Evolutionary conservation across 1,140 invertebrate genomes (phyloP), one percentile per base, ranked within the genome.

Genomic region (Tetranychus urticae): DNA sequence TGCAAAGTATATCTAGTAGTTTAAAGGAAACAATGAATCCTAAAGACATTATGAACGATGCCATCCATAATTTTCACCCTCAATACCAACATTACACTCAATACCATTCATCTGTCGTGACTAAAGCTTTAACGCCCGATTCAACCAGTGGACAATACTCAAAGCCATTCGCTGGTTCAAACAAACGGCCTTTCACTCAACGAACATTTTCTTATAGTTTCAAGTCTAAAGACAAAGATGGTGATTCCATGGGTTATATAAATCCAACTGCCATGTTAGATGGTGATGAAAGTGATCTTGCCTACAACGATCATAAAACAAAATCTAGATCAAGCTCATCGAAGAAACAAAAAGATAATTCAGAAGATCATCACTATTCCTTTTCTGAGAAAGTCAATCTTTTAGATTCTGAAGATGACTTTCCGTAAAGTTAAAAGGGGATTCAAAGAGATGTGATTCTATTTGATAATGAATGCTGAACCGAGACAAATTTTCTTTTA

Each of bases 11-110:
- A 72, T 96, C 90, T 34, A 91, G 86, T 73, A 97, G 91, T 74
- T 80, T 98, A 63, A 97, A 97, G 80, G 94, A 99, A 82, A 98
- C 94, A 5, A 98, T 99, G 88, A 99, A 99, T 78, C 94, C 94
- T 50, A 89, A 94, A 75, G 94, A 98, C 75, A 97, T 98, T 71
- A 97, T 99, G 92, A 96, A 92, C 69, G 94, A 99, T 77, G 94
- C 94, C 70, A 97, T 99, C 73, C 94, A 99, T 76, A 99, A 99
- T 77, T 99, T 98, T 80, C 94, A 98, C 79, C 94, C 94, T 39
- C 90, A 98, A 69, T 99, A 99, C 76, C 92, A 97, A 75, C 93
- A 98, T 72, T 99, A 99, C 74, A 97, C 93, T 6, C 94, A 98
- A 71, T 94, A 94, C 72, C 64, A 69, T 68, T 87, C 72, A 39